A percentile compares a stretch with the other conserved stretches of the same genome.
phyloP scores from a whole-genome alignment of 2,113 vertebrate species.

The Rostratula benghalensis region DNA sequence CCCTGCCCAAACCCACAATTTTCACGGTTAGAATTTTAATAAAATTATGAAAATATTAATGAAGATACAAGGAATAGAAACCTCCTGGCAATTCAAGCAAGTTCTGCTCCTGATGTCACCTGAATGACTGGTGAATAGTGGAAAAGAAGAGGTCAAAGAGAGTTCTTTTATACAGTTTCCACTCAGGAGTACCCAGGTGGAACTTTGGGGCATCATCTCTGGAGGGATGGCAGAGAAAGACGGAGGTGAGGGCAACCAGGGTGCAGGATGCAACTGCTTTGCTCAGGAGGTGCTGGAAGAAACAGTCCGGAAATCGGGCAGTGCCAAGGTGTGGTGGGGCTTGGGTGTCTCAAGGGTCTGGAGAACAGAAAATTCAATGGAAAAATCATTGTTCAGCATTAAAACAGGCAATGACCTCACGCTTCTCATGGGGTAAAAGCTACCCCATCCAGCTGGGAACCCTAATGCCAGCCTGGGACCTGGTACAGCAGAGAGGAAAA shows the following conservation, averaged over 20 bases:
- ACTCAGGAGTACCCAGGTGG: neutral
- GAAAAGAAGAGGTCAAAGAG: neutral
- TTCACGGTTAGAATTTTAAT: neutral
- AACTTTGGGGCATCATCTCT: neutral
- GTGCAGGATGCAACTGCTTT: neutral
- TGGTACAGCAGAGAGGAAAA: neutral
- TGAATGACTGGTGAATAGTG: neutral
- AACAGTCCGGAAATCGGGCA: neutral
- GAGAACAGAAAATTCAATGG: neutral
- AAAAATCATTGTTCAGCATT: neutral
- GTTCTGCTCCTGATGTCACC: no score
- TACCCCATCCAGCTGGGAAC: neutral
- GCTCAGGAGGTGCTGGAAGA: neutral
- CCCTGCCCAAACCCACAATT: neutral
- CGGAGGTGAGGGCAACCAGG: neutral
- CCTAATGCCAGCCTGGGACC: neutral
- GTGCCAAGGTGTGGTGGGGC: neutral
- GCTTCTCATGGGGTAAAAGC: neutral
- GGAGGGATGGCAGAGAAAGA: neutral
- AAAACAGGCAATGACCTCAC: neutral
- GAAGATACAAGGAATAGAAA: neutral
- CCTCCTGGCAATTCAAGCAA: neutral
- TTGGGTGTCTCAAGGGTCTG: neutral
- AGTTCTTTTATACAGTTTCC: neutral
- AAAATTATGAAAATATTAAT: neutral